These are phyloP conservation scores for Sciurus niger DNA, from an alignment of 2,113 vertebrate genomes.

Conservation along the genomic window DNA sequence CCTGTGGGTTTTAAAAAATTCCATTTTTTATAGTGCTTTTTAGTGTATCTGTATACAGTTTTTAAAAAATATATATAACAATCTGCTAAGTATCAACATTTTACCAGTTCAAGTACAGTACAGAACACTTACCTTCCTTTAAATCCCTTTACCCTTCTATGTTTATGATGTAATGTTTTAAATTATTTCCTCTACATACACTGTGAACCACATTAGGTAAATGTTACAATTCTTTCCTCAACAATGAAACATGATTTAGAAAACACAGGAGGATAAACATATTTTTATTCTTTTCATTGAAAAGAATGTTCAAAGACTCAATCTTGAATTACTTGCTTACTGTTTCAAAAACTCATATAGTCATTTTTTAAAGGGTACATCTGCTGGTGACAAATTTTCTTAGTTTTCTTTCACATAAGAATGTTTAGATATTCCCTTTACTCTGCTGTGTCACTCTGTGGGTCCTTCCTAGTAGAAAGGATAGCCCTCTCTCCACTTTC, in stretches of 20 bases:
- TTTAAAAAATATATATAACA: too few species aligned
- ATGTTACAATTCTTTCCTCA: background rate
- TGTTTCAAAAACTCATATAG: background rate
- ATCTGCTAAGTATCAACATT: background rate
- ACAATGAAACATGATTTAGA: background rate
- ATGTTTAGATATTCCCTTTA: background rate
- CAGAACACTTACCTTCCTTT: background rate
- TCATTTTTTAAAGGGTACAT: background rate
- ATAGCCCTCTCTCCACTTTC: background rate
- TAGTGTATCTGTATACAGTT: too few species aligned
- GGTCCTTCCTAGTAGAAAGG: background rate
- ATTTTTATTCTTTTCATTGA: background rate
- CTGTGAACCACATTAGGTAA: background rate
- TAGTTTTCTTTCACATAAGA: background rate
- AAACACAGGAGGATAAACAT: background rate
- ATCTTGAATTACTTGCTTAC: background rate
- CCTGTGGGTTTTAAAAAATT: too few species aligned
- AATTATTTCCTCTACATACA: background rate
- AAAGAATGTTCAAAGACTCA: background rate
- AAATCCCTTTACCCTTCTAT: too few species aligned
- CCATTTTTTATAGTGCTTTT: too few species aligned
- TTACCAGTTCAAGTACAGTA: background rate
- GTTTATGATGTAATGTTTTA: too few species aligned
- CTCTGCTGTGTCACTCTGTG: background rate
- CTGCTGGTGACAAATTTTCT: background rate